A percentile compares a stretch with the other conserved stretches of the same genome.
These are phyloP conservation scores for Caenorhabditis wallacei DNA, from an alignment of 2,888 invertebrate species.

Conservation along the genomic window DNA sequence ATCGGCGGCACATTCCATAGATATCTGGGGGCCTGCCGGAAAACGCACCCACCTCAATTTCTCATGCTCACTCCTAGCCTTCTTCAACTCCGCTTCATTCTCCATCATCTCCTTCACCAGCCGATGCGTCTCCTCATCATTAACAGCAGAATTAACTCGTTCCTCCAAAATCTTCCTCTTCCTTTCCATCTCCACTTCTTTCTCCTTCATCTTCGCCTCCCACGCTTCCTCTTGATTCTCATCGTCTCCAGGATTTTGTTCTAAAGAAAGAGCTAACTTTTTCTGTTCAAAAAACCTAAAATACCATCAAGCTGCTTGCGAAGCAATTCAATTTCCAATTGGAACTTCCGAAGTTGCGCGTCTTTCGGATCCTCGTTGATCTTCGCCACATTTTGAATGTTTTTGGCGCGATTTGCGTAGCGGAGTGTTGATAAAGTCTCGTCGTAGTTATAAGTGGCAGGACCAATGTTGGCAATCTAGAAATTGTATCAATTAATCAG, in stretches of 20 bases:
- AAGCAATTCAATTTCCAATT: constrained; percentile 95
- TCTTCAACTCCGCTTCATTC: constrained; percentile 68
- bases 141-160: constrained; percentile 83
- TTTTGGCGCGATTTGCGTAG: constrained; percentile 98
- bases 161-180: constrained; percentile 85
- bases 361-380: constrained; percentile 99
- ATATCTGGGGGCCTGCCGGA: no score
- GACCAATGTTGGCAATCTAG: constrained; percentile 97
- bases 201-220: constrained; percentile 84
- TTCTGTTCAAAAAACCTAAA: no score
- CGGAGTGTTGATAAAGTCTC: constrained; percentile 95
- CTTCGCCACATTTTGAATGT: constrained; percentile 87
- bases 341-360: constrained; percentile 94
- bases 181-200: constrained; percentile 84
- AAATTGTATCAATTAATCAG: constrained; percentile 37
- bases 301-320: constrained; percentile 89
- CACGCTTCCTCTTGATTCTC: constrained; percentile 72
- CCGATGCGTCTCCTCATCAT: constrained; percentile 67
- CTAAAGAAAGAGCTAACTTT: constrained; percentile 43
- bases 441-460: constrained; percentile 95
- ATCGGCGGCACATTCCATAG: no score
- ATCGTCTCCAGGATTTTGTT: constrained; percentile 69
- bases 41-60: constrained; percentile 89
- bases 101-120: constrained; percentile 67
- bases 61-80: constrained; percentile 88